These are phyloP conservation scores for Cinclus mexicanus DNA, from an alignment of 2,113 vertebrate genomes.

Conservation along the genomic window DNA sequence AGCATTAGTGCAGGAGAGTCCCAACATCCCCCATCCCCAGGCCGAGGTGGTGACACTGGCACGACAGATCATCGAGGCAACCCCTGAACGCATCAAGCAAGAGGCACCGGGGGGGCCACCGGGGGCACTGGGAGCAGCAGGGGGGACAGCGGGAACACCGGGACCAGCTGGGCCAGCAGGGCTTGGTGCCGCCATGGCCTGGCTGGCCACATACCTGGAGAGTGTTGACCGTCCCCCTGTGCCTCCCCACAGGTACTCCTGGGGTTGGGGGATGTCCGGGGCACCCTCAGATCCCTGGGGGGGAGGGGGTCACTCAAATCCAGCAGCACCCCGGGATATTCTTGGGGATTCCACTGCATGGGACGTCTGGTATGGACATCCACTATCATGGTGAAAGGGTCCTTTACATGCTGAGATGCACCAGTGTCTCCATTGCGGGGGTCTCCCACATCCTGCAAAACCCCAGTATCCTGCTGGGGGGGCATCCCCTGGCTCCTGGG, in stretches of 20 bases:
- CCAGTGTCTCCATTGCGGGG: background rate
- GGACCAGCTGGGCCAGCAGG: background rate
- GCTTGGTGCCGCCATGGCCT: background rate
- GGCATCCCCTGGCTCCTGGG: background rate
- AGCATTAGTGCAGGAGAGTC: fast-evolving
- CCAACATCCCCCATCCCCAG: background rate
- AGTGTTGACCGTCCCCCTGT: background rate
- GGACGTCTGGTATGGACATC: too few species aligned
- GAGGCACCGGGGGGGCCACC: background rate
- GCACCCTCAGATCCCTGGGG: too few species aligned
- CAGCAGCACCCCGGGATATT: background rate
- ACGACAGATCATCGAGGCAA: background rate
- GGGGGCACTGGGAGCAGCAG: background rate
- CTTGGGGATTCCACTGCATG: too few species aligned
- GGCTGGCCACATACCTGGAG: background rate
- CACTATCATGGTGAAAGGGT: background rate
- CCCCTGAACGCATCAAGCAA: background rate
- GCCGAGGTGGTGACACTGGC: background rate
- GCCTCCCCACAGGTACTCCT: background rate
- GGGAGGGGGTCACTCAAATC: background rate
- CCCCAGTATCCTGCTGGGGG: fast-evolving
- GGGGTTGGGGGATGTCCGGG: background rate
- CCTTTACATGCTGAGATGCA: too few species aligned
- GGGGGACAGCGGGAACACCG: background rate
- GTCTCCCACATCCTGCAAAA: background rate